A percentile compares a stretch with the other conserved stretches of the same genome.
Evolutionary conservation across 2,888 invertebrate species (phyloP).

Genomic region (Apeira syringaria): DNA sequence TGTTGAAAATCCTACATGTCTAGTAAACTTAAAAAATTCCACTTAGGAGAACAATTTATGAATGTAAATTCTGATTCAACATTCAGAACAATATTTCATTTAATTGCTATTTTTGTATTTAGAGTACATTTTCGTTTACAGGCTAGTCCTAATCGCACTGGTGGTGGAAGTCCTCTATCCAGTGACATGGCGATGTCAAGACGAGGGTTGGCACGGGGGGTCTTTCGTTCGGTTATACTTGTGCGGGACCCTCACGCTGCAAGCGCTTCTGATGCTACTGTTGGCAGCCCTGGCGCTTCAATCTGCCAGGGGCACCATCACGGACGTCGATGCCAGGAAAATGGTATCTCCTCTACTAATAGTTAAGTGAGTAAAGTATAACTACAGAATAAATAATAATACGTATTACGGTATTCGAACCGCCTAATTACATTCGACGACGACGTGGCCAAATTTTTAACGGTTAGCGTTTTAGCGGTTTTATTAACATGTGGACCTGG

Average conservation of each 20-base stretch:
- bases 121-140: constrained; percentile 51
- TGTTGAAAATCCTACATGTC: too few relatives aligned
- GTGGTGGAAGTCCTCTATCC: constrained; percentile 86
- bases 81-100: too few relatives aligned
- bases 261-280: constrained; percentile 85
- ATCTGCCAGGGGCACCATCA: constrained; percentile 91
- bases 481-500: too few relatives aligned
- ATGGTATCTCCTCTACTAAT: constrained; percentile 89
- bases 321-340: constrained; percentile 87
- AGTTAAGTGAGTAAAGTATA: constrained; percentile 87
- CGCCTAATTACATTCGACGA: too few relatives aligned
- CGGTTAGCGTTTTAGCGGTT: too few relatives aligned
- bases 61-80: too few relatives aligned
- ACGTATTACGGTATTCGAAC: too few relatives aligned
- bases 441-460: too few relatives aligned
- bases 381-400: too few relatives aligned
- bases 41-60: too few relatives aligned
- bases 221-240: constrained; percentile 88
- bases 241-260: constrained; percentile 87
- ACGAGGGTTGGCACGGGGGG: constrained; percentile 88
- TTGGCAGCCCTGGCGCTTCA: constrained; percentile 87
- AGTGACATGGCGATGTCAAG: constrained; percentile 87
- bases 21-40: too few relatives aligned
- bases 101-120: too few relatives aligned
- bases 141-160: constrained; percentile 86